Evolutionary conservation across 2,113 vertebrate genomes (phyloP), one percentile per base, ranked within the genome.

Genomic region (Echinops telfairi): DNA sequence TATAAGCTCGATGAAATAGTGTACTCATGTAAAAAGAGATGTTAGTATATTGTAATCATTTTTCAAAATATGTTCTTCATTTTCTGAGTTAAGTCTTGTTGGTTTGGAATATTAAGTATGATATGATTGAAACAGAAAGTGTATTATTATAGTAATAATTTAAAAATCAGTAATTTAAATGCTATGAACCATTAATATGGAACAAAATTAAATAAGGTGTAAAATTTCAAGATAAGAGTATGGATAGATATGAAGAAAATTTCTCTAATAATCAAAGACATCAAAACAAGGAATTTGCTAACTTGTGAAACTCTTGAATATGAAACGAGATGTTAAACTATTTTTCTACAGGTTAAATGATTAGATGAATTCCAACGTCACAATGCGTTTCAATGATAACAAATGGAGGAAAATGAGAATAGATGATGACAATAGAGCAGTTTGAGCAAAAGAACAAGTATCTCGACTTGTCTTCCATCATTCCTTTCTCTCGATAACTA

Each of bases 91-190:
- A 88, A 90, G 33, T 90, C 4, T 95, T 38, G 33, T 19, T 95
- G 86, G 73, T 95, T 96, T 60, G 91, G 87, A 92, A 89, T 91
- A 88, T 83, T 75, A 93, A 78, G 8, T 86, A 38, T 83, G 25
- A 68, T 2, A 90, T 27, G 91, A 8, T 25, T 77, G 40, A 93
- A 90, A 90, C 53, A 89, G 70, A 92, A 95, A 77, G 17, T 57
- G 92, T 75, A 60, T 64, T 64, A 29, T 60, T 90, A 82, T 6
- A 93, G 19, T 40, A 90, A 88, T 53, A 29, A 79, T 36, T 8
- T 3, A 22, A 11, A 79, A 91, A 89, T 92, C 82, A 53, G 47
- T 10, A 40, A 12, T 53, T 6, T 14, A 53, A 2, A 53, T 53
- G 47, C 10, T 53, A 68, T 64, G 64, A 92, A 36, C 36, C 62